Base-by-base conservation (phyloP, 2,888 invertebrate species). In the Smittia sp. region DNA sequence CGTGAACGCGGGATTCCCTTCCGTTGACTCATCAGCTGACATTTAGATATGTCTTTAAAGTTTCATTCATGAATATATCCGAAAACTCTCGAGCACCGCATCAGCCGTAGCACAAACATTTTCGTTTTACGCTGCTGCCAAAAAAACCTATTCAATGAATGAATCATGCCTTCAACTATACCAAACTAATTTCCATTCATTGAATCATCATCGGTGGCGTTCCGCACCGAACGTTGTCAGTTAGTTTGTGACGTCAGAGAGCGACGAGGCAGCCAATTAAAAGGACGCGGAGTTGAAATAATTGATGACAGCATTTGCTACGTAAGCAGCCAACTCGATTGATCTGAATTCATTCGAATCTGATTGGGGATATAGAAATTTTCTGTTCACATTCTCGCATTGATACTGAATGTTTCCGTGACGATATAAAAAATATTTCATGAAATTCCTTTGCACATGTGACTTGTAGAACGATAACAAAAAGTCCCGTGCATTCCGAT, bases 1-100 rank as follows among this genome's bases (percentile, higher is more conserved):
- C 27, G 22, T 6, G 72, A 72, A 72, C 22, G 38, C 62, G 72
- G 72, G 72, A 72, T 72, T 72, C 72, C 72, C 72, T 62, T 69
- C 13, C n/a, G 69, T 32, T 72, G 72, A 72, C n/a, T 72, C 72
- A 72, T 22, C 27, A 3, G 1, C 9, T 65, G 27, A 18, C 18
- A 54, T 54, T 54, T 52, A n/a, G n/a, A n/a, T n/a, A 24, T 58
- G 7, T 58, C 22, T 58, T 58, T 52, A 52, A 15, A 15, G n/a
- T 13, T 27, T 65, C 27, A 65, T 65, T 65, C 65, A 65, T 65
- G 27, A 58, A 58, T 3, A 46, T 46, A 46, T 58, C n/a, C 22
- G 20, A 22, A 58, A 22, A 22, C 11, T 15, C 46, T 22, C 58
- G 58, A 18, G 58, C 18, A 3, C 1, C 58, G 58, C 58, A 13